These are phyloP conservation scores for Bos indicus DNA, from an alignment of 2,113 vertebrate genomes.

Conservation along the genomic window DNA sequence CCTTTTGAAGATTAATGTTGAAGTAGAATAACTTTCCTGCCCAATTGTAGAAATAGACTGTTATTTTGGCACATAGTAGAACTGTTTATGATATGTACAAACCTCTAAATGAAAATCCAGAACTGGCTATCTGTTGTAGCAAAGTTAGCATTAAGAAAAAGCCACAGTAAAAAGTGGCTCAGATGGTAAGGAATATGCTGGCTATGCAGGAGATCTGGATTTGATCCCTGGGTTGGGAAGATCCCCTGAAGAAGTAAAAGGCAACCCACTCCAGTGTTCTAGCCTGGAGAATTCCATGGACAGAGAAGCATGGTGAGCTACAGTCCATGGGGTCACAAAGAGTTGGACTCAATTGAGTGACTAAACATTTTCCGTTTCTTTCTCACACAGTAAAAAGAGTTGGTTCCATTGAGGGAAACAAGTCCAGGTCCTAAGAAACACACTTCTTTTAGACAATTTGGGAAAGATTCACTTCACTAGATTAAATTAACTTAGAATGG, in stretches of 20 bases:
- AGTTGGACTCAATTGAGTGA: not conserved
- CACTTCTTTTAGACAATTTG: not conserved
- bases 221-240: not conserved
- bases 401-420: not conserved
- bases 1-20: not conserved
- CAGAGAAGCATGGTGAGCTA: not conserved
- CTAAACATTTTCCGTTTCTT: not conserved
- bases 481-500: not conserved
- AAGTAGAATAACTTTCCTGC: not conserved
- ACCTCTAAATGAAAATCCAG: not conserved
- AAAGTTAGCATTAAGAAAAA: not conserved
- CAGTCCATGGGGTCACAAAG: not conserved
- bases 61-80: not conserved
- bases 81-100: not conserved
- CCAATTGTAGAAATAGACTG: not conserved
- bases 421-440: not conserved
- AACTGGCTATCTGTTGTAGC: not conserved
- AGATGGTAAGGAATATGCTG: not conserved
- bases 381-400: not conserved
- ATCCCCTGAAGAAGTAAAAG: not conserved
- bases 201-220: not conserved
- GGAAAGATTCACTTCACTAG: not conserved
- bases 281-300: not conserved
- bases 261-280: not conserved
- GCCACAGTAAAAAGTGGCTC: not conserved